Evolutionary conservation across 2,113 vertebrate genomes (phyloP), one percentile per base, ranked within the genome.

Genomic region (Aythya baeri): DNA sequence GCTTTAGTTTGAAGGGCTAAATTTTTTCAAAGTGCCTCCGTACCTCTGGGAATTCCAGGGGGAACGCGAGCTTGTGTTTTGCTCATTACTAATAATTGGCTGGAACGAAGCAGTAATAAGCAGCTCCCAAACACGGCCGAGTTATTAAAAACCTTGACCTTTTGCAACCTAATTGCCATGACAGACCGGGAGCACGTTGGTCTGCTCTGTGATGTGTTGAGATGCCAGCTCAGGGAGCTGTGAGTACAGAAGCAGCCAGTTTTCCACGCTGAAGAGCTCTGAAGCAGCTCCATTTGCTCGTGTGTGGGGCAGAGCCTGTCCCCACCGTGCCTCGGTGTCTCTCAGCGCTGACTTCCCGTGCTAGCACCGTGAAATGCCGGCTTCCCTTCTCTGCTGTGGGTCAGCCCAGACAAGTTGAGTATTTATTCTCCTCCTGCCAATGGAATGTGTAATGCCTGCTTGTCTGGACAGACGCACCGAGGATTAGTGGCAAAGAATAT

Each of bases 371-470:
- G 95, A 87, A 97, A 97, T 14, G 57, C 78, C 61, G 11, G 68
- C 86, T 96, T 87, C 71, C 71, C 81, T 72, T 83, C 73, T 4
- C 23, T 54, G 36, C 93, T 25, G 74, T 55, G 93, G 96, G 95
- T 93, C 95, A 96, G 96, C 95, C 95, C 96, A 96, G 96, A 95
- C 95, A 97, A 96, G 96, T 95, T 44, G 91, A 43, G 95, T 91
- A 92, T 97, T 97, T 97, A 70, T 97, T 84, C 93, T 95, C 81
- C 94, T 91, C 58, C 91, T 96, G 96, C 95, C 94, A 96, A 0
- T 94, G 96, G 95, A 96, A 97, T 97, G 95, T 87, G 96, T 94
- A 97, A 97, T 95, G 93, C 96, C 93, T 96, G 38, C 96, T 96
- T 97, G 96, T 95, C 96, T 91, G 96, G 95, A 95, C 96, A 97